Percentiles rank a stretch among this genome's conserved stretches.
Evolutionary conservation across 2,113 vertebrate genomes (phyloP).

Genomic region (Gymnarchus niloticus): DNA sequence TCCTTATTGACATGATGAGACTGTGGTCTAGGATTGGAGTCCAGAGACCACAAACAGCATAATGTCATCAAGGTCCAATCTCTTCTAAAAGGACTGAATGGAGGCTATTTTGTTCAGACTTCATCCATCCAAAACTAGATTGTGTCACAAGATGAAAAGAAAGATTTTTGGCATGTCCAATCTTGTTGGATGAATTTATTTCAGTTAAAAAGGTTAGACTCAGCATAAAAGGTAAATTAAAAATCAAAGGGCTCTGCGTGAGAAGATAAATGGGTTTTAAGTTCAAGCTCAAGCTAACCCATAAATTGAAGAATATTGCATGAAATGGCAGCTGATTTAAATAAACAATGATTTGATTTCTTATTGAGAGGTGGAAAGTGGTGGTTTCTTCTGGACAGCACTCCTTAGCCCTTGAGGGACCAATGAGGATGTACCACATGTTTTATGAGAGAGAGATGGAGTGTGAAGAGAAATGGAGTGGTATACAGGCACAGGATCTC

Average conservation of each 20-base stretch:
- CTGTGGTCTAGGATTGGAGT: background rate
- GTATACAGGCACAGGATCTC: background rate
- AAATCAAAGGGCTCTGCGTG: background rate
- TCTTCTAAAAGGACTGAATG: background rate
- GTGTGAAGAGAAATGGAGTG: too few species aligned
- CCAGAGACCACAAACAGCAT: background rate
- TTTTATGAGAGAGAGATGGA: background rate
- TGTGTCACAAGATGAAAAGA: background rate
- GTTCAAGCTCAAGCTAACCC: background rate
- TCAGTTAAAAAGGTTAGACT: background rate
- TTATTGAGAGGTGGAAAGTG: background rate
- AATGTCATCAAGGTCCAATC: background rate
- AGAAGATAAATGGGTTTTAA: background rate
- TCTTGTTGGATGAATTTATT: background rate
- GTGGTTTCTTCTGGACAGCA: background rate
- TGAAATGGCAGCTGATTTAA: background rate
- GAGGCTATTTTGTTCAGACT: background rate
- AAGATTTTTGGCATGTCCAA: background rate
- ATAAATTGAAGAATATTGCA: background rate
- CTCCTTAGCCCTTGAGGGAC: background rate
- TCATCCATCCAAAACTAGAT: conserved; percentile 6
- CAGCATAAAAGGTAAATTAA: conserved; percentile 7
- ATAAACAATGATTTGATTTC: background rate
- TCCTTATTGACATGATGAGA: background rate
- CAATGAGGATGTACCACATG: background rate